phyloP scores from a whole-genome alignment of 2,888 invertebrate genomes.

The Schrankia costaestrigalis region DNA sequence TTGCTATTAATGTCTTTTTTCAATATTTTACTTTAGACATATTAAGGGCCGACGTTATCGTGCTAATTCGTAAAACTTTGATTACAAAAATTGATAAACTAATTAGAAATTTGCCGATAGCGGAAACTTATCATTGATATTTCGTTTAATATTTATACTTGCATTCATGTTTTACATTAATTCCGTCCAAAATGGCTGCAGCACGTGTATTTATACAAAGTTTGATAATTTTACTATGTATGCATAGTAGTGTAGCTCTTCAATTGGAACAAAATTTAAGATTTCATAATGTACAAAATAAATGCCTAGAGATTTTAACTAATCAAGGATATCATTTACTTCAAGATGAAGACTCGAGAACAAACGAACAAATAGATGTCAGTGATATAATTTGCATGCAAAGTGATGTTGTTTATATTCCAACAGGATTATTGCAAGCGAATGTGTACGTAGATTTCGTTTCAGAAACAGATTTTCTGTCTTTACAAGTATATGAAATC shows the following conservation, averaged over 20 bases:
- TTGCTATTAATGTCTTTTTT: too few species aligned
- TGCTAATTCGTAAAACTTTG: too few species aligned
- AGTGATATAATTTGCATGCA: constrained; percentile 17
- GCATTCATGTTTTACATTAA: too few species aligned
- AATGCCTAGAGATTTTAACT: constrained; percentile 8
- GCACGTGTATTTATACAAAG: constrained; percentile 13
- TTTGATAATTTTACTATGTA: constrained; percentile 9
- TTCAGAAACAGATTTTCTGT: constrained; percentile 25
- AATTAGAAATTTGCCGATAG: too few species aligned
- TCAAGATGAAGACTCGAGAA: background rate
- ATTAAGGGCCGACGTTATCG: too few species aligned
- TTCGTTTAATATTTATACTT: too few species aligned
- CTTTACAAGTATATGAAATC: constrained; percentile 28
- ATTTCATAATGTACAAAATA: constrained; percentile 5
- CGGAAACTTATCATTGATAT: too few species aligned
- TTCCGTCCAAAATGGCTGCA: too few species aligned
- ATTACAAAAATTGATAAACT: too few species aligned
- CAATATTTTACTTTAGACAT: too few species aligned
- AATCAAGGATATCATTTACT: background rate
- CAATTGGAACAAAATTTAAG: constrained; percentile 7
- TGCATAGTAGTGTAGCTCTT: constrained; percentile 4
- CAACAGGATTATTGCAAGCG: constrained; percentile 19
- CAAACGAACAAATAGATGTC: constrained; percentile 3
- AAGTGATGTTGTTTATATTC: constrained; percentile 12
- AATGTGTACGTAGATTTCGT: constrained; percentile 15